Conservation (phyloP, 1,140 invertebrate species). For the Lethocerus indicus region DNA sequence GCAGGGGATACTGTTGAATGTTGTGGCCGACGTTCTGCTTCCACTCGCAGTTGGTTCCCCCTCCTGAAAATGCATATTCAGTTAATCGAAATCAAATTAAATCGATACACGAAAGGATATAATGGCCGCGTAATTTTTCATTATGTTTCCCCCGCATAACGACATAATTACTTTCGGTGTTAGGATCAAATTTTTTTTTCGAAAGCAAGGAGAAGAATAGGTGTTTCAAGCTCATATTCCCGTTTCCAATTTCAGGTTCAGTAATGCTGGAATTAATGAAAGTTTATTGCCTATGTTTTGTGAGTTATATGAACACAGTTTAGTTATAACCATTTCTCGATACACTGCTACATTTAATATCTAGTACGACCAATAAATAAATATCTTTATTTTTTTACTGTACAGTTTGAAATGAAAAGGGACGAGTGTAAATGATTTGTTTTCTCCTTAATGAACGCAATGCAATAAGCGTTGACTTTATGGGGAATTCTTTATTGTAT, state of each 20-base stretch:
- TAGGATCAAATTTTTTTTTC: too few species aligned
- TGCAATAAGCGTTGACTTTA: background rate
- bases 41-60: background rate
- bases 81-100: background rate
- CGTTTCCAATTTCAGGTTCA: too few species aligned
- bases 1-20: slow-evolving; percentile 6
- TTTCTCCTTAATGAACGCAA: background rate
- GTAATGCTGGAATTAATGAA: too few species aligned
- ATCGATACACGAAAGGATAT: background rate
- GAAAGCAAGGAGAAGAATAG: too few species aligned
- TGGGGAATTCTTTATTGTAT: too few species aligned
- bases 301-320: too few species aligned
- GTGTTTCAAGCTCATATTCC: too few species aligned
- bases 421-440: background rate
- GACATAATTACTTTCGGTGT: too few species aligned
- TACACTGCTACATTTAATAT: too few species aligned
- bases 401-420: background rate
- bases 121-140: background rate
- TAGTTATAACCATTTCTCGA: too few species aligned
- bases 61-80: slow-evolving; percentile 7
- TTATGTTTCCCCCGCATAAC: background rate
- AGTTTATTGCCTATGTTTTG: too few species aligned
- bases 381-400: background rate
- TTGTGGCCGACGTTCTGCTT: background rate
- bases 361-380: background rate